Evolutionary conservation across 2,888 invertebrate genomes (phyloP).

Genomic region (Blastobasis lacticolella): DNA sequence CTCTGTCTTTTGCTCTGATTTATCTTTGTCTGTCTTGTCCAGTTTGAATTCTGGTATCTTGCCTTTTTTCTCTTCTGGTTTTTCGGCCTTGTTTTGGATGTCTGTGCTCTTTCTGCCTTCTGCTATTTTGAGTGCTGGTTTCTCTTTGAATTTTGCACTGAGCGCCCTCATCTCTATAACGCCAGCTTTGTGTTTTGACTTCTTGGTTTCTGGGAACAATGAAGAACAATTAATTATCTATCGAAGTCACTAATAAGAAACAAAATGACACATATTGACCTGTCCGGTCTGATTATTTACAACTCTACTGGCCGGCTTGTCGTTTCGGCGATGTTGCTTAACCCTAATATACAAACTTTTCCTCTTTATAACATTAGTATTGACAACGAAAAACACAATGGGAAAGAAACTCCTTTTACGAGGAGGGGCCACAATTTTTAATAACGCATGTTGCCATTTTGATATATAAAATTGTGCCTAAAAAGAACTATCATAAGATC

Average conservation of each 20-base stretch:
- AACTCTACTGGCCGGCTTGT: too few species aligned
- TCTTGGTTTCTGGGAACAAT: constrained; percentile 45
- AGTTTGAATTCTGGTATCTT: constrained; percentile 10
- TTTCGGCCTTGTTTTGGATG: constrained; percentile 34
- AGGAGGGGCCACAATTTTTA: too few species aligned
- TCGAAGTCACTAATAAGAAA: not conserved
- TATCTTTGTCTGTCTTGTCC: constrained; percentile 9
- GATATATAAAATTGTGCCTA: too few species aligned
- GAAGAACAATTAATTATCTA: not conserved
- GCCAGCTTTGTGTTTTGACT: constrained; percentile 57
- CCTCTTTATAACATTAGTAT: too few species aligned
- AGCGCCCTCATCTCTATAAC: constrained; percentile 69
- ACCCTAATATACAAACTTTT: too few species aligned
- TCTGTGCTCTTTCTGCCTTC: constrained; percentile 50
- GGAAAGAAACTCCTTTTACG: too few species aligned
- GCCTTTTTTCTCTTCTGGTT: constrained; percentile 31
- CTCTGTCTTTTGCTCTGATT: constrained; percentile 15
- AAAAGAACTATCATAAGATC: too few species aligned
- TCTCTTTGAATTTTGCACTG: constrained; percentile 58
- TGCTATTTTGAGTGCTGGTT: constrained; percentile 44
- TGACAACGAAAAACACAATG: too few species aligned
- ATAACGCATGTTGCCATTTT: too few species aligned
- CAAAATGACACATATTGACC: not conserved
- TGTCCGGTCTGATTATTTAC: too few species aligned
- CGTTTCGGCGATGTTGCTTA: too few species aligned